Evolutionary conservation across 2,113 vertebrate genomes (phyloP).

Genomic region (Felis chaus): DNA sequence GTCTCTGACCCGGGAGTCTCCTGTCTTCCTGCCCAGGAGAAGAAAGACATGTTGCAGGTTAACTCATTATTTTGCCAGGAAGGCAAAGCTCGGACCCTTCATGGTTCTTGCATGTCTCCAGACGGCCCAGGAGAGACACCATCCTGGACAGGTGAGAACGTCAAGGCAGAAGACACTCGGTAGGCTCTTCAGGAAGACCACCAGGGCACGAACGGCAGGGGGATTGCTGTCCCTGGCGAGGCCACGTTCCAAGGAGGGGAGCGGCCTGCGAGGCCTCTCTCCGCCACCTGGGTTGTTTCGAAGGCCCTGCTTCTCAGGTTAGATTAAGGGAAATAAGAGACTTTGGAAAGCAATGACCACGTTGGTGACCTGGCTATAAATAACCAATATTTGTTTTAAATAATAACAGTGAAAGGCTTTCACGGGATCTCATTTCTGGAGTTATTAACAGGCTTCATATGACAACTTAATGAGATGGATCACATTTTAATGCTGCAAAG

Average conservation of each 20-base stretch:
- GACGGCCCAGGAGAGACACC: not conserved
- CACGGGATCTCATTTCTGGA: not conserved
- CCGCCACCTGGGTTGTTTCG: not conserved
- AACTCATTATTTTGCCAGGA: not conserved
- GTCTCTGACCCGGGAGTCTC: not conserved
- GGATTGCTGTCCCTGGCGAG: not conserved
- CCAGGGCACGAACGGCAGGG: not conserved
- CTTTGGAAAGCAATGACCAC: not conserved
- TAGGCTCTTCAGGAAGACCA: not conserved
- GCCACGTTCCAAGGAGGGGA: not conserved
- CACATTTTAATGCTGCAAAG: not conserved
- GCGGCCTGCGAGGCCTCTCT: not conserved
- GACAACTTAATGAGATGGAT: not conserved
- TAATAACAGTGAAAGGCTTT: not conserved
- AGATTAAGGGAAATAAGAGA: not conserved
- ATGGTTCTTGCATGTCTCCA: too few species aligned
- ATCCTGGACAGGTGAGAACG: rapidly evolving
- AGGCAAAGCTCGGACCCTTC: not conserved
- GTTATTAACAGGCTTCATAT: conserved; percentile 1
- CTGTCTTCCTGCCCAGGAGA: not conserved
- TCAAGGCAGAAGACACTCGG: not conserved
- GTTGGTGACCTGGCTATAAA: not conserved
- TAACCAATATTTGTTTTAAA: not conserved
- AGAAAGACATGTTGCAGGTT: not conserved
- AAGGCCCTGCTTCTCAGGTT: not conserved